Conservation (phyloP, 2,113 vertebrate genomes). For the Ammodytes dubius region DNA sequence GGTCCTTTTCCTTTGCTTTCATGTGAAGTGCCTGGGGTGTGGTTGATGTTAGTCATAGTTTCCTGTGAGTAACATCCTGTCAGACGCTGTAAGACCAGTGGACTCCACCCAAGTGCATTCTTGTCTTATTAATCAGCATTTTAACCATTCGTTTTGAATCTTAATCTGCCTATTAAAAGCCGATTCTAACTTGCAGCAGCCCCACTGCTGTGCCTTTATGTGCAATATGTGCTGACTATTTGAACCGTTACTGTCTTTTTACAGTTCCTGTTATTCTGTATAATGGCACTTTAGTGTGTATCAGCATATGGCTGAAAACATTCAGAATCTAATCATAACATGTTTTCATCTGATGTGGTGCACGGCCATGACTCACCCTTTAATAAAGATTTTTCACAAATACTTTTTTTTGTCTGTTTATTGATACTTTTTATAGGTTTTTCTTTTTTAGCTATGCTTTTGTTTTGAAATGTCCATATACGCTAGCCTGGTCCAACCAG, state of each 20-base stretch:
- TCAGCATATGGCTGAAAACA: slow-evolving; percentile 17
- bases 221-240: slow-evolving; percentile 33
- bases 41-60: slow-evolving; percentile 16
- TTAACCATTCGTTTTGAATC: not conserved
- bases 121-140: not conserved
- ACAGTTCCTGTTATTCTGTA: not conserved
- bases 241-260: slow-evolving; percentile 21
- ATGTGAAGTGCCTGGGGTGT: not conserved
- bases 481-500: too few species aligned
- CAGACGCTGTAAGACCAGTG: not conserved
- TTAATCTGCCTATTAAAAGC: not conserved
- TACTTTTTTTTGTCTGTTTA: not conserved
- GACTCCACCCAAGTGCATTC: not conserved
- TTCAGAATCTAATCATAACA: slow-evolving; percentile 8
- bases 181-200: not conserved
- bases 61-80: slow-evolving; percentile 27
- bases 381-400: slow-evolving; percentile 49
- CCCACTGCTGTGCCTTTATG: not conserved
- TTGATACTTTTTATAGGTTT: not conserved
- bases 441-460: not conserved
- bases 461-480: not conserved
- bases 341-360: slow-evolving; percentile 5
- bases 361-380: not conserved
- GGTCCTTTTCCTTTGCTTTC: not conserved
- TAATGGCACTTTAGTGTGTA: not conserved